Evolutionary conservation across 2,113 vertebrate species (phyloP), one percentile per base, ranked within the genome.

Genomic region (Pseudolaguvia tuberculata): DNA sequence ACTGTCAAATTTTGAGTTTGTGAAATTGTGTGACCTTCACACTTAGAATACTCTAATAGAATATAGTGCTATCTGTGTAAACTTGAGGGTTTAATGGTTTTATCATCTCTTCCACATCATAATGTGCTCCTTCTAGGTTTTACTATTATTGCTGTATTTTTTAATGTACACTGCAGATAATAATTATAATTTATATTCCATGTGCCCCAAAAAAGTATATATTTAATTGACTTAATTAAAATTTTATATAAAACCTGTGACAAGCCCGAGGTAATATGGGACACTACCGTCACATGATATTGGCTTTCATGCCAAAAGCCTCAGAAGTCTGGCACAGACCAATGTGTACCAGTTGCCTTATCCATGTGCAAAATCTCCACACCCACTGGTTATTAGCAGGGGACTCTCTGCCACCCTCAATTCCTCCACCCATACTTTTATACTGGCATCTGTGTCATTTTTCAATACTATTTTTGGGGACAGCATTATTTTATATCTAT

Each of bases 341-440:
- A 45, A 45, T 10, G 5, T 55, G 23, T 67, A 70, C 57, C 75
- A 70, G 75, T 77, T 77, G 75, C 75, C 66, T 52, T 77, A 50
- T 42, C 75, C 75, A 71, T 71, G 75, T 77, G 75, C 29, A 70
- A 77, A 57, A 63, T 35, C 50, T 63, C 50, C 35, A 42, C 52
- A 45, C 75, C 75, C 67, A 71, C 75, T 70, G 75, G 55, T 57
- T 57, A 70, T 13, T 58, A 77, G 68, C 68, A 71, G 75, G 75
- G 13, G 62, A 21, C 18, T 62, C 62, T 56, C 61, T 67, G 67
- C 23, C 68, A 71, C 51, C 53, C 53, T 69, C 55, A 51, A 27
- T 48, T 53, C 48, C 75, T 70, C 23, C 17, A 59, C 68, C 57
- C 35, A 45, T 55, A 25, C 51, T 25, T 15, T 59, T 72, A 58